phyloP scores from a whole-genome alignment of 64 coral and sea anemone genomes.

The Porites australiensis region DNA sequence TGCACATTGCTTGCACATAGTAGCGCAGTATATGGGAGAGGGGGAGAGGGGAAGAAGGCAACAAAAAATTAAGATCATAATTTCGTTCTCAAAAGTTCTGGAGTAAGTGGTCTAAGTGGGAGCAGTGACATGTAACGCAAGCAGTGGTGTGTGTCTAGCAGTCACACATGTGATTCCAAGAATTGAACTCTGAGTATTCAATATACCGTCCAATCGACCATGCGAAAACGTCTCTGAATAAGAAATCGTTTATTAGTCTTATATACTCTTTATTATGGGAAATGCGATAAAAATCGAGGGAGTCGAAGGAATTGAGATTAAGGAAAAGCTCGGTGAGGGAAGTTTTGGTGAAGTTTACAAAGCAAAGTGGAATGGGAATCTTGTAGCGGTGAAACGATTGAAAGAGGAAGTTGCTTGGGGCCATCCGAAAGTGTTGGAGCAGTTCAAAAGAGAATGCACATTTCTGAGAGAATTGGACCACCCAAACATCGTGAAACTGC shows the following conservation, averaged over 20 bases:
- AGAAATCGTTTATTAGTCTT: background rate
- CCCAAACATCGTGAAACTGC: slow-evolving; percentile 28
- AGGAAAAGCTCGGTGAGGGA: slow-evolving; percentile 2
- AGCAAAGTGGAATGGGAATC: slow-evolving; percentile 14
- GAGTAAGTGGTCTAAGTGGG: background rate
- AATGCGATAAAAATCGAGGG: slow-evolving; percentile 29
- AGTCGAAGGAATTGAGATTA: slow-evolving; percentile 33
- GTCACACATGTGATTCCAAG: background rate
- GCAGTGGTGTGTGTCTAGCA: background rate
- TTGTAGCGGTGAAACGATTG: background rate
- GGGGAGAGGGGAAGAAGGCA: too few relatives aligned
- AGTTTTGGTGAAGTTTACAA: slow-evolving; percentile 20
- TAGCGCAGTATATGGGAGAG: too few relatives aligned
- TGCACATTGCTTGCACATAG: too few relatives aligned
- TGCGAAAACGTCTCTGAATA: background rate
- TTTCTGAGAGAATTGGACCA: slow-evolving; percentile 14
- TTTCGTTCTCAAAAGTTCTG: too few relatives aligned
- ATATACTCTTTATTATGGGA: background rate
- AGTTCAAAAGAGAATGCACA: slow-evolving; percentile 27
- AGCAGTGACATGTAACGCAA: background rate
- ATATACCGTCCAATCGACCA: too few relatives aligned
- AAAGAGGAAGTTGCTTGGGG: background rate
- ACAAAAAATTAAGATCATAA: too few relatives aligned
- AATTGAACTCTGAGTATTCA: background rate
- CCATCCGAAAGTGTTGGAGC: background rate